Percentiles rank a stretch among this genome's conserved stretches.
Evolutionary conservation across 2,113 vertebrate genomes (phyloP).

Genomic region (Odontesthes bonariensis): DNA sequence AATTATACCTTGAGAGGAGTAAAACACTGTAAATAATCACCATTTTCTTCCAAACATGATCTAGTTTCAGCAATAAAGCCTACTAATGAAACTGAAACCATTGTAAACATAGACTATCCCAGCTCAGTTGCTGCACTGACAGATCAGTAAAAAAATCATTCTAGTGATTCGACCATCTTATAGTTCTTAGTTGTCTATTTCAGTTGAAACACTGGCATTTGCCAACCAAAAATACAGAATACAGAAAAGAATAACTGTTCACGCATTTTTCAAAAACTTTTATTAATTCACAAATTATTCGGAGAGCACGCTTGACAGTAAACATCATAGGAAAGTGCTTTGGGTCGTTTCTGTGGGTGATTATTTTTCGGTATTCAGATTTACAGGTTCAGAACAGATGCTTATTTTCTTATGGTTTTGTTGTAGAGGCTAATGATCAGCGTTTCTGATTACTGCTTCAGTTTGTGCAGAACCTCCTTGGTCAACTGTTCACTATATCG

Average conservation of each 20-base stretch:
- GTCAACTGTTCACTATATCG: conserved; percentile 77
- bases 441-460: conserved; percentile 43
- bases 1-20: too few relatives aligned
- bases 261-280: neutral
- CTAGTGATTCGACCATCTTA: too few relatives aligned
- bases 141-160: too few relatives aligned
- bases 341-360: neutral
- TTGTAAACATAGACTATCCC: too few relatives aligned
- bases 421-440: neutral
- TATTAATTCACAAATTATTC: neutral
- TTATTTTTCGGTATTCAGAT: neutral
- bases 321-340: neutral
- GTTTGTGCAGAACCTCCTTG: conserved; percentile 73
- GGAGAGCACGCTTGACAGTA: neutral
- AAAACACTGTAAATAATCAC: too few relatives aligned
- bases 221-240: neutral
- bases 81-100: too few relatives aligned
- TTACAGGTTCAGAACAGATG: neutral
- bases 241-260: neutral
- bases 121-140: too few relatives aligned
- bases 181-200: neutral
- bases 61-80: too few relatives aligned
- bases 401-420: neutral
- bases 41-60: too few relatives aligned
- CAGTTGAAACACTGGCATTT: neutral